Evolutionary conservation across 2,113 vertebrate genomes (phyloP), one percentile per base, ranked within the genome.

Genomic region (Plecotus auritus): DNA sequence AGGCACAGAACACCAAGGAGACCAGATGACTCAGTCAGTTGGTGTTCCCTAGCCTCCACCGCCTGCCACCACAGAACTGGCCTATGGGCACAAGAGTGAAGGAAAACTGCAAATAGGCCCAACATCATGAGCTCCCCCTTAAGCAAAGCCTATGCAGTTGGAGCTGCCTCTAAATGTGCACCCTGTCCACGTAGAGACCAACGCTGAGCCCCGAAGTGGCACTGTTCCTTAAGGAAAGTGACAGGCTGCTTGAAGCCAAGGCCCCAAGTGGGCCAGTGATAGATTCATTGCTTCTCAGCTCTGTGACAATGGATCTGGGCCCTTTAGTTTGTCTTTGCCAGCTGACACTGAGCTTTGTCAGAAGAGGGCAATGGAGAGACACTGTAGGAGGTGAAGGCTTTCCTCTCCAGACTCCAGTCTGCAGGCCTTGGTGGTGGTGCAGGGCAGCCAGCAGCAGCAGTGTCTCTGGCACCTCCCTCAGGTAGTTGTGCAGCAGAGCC

Each of bases 231-330:
- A 13, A 49, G 28, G 28, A n/a, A 28, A 42, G 54, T 42, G 47
- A 26, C 0, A 74, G 6, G 64, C 26, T 14, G 42, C 40, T 17
- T 14, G 42, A 47, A 3, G 37, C 37, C 49, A 30, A 30, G 82
- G 54, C 4, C 0, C 12, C 59, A 40, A 0, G 30, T n/a, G n/a
- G n/a, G n/a, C n/a, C n/a, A n/a, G n/a, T 35, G 67, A 32, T 37
- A 30, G 18, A 22, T 23, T 2, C 40, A 11, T 1, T 67, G 45
- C 56, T 74, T 32, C 78, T 67, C 16, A 8, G 47, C 9, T 59
- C 51, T 5, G 61, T 5, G 16, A 9, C 72, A 51, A 35, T 9
- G n/a, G 35, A 37, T 45, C 47, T 59, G 40, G 59, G 23, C 2
- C 45, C 47, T 76, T 45, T 73, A 30, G 49, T 5, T 42, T 72